Conservation (phyloP, 2,113 vertebrate species). For the Indicator indicator region DNA sequence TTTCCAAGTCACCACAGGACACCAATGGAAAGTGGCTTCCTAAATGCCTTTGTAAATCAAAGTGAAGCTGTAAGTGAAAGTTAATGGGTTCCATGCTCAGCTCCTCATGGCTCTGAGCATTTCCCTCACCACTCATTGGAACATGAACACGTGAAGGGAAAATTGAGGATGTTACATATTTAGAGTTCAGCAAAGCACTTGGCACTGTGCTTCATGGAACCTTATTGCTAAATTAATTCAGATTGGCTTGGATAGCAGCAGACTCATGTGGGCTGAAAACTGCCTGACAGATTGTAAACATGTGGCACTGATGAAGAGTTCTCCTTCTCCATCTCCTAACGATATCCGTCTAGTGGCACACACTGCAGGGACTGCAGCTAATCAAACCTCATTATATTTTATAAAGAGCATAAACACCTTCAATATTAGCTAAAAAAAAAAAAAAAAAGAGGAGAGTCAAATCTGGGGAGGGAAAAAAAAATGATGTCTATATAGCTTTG, state of each 20-base stretch:
- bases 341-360: not conserved
- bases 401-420: not conserved
- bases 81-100: slow-evolving; percentile 4
- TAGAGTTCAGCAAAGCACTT: slow-evolving; percentile 36
- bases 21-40: not conserved
- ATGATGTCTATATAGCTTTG: not conserved
- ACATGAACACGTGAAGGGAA: slow-evolving; percentile 33
- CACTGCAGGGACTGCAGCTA: not conserved
- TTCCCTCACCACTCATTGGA: slow-evolving; percentile 14
- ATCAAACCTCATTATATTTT: not conserved
- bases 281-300: slow-evolving; percentile 56
- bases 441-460: not conserved
- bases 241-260: slow-evolving; percentile 28
- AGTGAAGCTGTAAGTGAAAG: slow-evolving; percentile 27
- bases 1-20: not conserved
- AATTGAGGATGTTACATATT: slow-evolving; percentile 19
- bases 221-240: slow-evolving; percentile 43
- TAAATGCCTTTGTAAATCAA: slow-evolving; percentile 20
- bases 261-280: slow-evolving; percentile 47
- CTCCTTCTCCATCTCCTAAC: not conserved
- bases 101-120: slow-evolving; percentile 6
- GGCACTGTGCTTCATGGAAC: not conserved
- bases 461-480: not conserved
- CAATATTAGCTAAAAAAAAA: not conserved
- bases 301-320: not conserved